Conservation (phyloP, 1,140 invertebrate genomes). For the Bicyclus anynana region DNA sequence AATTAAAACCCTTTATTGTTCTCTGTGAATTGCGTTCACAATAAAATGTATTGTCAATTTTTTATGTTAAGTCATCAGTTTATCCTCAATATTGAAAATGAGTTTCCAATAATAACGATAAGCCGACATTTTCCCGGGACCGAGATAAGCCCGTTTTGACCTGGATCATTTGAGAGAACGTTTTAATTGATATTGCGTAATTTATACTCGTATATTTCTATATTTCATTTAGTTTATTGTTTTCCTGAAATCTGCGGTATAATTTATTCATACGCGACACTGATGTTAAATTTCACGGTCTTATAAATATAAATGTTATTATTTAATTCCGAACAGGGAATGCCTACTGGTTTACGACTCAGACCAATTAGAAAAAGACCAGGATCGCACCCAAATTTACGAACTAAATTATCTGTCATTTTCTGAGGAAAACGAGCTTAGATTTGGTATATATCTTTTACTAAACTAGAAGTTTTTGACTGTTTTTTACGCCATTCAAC, state of each 20-base stretch:
- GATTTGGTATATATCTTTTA: no score
- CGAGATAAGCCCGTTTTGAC: neutral
- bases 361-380: no score
- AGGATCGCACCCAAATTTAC: no score
- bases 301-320: no score
- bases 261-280: neutral
- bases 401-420: no score
- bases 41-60: neutral
- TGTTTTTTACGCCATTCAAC: no score
- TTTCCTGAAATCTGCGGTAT: neutral
- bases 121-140: neutral
- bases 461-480: no score
- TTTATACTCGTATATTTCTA: neutral
- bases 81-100: neutral
- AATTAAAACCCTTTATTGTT: no score
- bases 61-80: neutral
- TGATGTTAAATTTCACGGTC: neutral
- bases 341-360: no score
- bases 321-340: no score
- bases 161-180: neutral
- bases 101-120: slow-evolving; percentile 1
- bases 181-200: slow-evolving; percentile 1
- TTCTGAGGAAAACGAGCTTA: no score
- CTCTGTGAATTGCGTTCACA: no score
- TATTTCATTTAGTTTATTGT: neutral